Percentiles rank a stretch among this genome's conserved stretches.
These are phyloP conservation scores for Amniataba percoides DNA, from an alignment of 2,797 vertebrate species.

Conservation along the genomic window DNA sequence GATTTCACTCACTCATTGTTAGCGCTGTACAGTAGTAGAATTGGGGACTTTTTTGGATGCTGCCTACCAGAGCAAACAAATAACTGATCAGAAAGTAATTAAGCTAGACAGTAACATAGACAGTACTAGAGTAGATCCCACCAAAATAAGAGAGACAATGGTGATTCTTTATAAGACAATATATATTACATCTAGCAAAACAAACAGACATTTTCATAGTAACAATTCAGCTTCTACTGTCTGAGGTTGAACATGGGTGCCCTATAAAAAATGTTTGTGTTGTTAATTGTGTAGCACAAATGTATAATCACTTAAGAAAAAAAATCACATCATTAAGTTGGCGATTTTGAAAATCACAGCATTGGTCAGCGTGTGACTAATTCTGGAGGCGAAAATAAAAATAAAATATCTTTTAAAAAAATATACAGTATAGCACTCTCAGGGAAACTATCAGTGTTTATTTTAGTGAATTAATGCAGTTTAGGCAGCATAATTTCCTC, in stretches of 20 bases:
- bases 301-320: too few species aligned
- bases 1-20: background rate
- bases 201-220: background rate
- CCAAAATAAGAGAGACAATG: background rate
- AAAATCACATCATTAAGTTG: background rate
- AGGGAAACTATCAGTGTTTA: background rate
- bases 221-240: background rate
- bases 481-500: background rate
- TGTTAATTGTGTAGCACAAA: background rate
- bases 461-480: background rate
- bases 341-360: background rate
- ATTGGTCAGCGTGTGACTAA: background rate
- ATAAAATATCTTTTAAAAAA: too few species aligned
- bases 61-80: background rate
- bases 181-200: background rate
- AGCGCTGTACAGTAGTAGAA: background rate
- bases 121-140: background rate
- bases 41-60: background rate
- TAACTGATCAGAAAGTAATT: background rate
- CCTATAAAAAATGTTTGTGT: background rate
- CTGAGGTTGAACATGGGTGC: background rate
- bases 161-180: background rate
- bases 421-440: too few species aligned
- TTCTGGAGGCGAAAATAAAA: background rate
- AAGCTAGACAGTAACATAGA: background rate